A percentile compares a stretch with the other conserved stretches of the same genome.
These are phyloP conservation scores for Lymantria monacha DNA, from an alignment of 2,888 invertebrate genomes.

Conservation along the genomic window DNA sequence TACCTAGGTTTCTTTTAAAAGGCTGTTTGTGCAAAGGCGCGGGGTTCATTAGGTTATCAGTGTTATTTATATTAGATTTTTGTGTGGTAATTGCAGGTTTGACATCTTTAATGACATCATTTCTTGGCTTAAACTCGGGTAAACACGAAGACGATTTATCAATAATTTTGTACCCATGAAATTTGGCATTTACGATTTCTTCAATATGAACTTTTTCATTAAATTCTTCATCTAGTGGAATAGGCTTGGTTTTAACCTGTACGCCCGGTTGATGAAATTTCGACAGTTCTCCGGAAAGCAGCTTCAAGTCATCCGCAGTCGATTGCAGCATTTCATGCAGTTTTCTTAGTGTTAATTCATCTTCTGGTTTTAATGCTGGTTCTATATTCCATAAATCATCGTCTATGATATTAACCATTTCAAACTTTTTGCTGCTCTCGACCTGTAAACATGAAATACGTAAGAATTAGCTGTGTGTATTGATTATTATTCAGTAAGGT, in stretches of 20 bases:
- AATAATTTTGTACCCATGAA: conserved; percentile 66
- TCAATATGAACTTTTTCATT: conserved; percentile 75
- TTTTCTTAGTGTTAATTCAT: conserved; percentile 68
- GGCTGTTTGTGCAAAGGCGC: conserved; percentile 40
- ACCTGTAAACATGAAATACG: conserved; percentile 45
- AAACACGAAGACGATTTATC: conserved; percentile 34
- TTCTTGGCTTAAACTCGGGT: conserved; percentile 29
- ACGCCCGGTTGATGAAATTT: conserved; percentile 60
- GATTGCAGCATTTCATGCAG: conserved; percentile 75
- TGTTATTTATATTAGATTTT: conserved; percentile 19
- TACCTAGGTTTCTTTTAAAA: conserved; percentile 49
- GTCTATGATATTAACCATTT: conserved; percentile 72
- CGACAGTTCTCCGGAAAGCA: conserved; percentile 66
- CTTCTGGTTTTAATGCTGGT: conserved; percentile 70
- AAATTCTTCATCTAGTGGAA: conserved; percentile 72
- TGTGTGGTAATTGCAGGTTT: conserved; percentile 16
- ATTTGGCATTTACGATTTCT: conserved; percentile 76
- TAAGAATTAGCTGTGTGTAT: not conserved
- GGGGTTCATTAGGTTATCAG: conserved; percentile 40
- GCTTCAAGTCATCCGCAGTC: conserved; percentile 72
- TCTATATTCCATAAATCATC: conserved; percentile 71
- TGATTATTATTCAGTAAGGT: too few relatives aligned
- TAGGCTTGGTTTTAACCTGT: conserved; percentile 57
- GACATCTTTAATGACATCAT: conserved; percentile 10
- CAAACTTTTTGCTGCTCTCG: conserved; percentile 71